A percentile compares a stretch with the other conserved stretches of the same genome.
These are phyloP conservation scores for Prionace glauca DNA, from an alignment of 2,797 vertebrate genomes.

Conservation along the genomic window DNA sequence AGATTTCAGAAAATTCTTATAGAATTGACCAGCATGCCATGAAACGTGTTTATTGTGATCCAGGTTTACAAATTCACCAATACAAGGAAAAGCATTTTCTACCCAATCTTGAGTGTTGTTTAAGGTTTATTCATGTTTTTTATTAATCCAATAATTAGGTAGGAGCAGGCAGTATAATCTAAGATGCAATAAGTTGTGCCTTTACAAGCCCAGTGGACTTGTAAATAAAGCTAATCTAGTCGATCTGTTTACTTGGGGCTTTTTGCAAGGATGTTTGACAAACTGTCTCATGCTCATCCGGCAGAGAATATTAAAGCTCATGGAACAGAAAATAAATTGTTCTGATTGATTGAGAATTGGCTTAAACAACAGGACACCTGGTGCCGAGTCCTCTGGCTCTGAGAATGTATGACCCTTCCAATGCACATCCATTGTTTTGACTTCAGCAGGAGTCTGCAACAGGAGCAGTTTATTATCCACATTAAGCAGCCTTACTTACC, in stretches of 20 bases:
- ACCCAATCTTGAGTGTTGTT: neutral
- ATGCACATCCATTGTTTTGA: neutral
- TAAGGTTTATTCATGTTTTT: neutral
- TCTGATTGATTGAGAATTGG: neutral
- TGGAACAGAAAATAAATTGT: neutral
- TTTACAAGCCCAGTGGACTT: neutral
- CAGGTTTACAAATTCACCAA: neutral
- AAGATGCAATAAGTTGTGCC: neutral
- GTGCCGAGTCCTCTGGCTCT: neutral
- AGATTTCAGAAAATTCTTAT: neutral
- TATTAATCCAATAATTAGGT: too few relatives aligned
- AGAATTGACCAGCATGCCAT: neutral
- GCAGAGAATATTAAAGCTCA: neutral
- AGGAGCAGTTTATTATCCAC: neutral
- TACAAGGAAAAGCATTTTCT: neutral
- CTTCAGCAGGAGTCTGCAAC: neutral
- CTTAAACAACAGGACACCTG: neutral
- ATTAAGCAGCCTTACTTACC: too few relatives aligned
- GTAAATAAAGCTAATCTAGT: neutral
- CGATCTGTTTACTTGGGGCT: neutral
- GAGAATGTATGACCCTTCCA: neutral
- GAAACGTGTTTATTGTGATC: neutral
- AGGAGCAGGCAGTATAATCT: neutral
- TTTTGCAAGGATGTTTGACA: neutral
- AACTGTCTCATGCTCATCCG: neutral